A percentile compares a stretch with the other conserved stretches of the same genome.
Conservation (phyloP, 2,113 vertebrate genomes). For the Channa maculata region DNA sequence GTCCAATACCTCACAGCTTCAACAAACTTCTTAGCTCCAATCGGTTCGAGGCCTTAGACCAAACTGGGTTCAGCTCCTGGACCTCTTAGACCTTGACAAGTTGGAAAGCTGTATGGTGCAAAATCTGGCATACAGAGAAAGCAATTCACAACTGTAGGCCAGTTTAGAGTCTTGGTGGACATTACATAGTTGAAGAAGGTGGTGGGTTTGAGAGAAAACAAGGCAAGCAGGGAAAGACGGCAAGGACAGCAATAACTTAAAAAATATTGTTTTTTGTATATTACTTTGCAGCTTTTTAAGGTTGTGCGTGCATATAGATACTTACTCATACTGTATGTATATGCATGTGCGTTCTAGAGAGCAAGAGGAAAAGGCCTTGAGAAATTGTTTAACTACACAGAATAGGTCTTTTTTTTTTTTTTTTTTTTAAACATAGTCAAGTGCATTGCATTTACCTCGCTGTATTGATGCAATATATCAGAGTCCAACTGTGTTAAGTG, state of each 20-base stretch:
- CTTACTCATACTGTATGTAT: slow-evolving; percentile 51
- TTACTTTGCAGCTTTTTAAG: slow-evolving; percentile 60
- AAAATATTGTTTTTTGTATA: slow-evolving; percentile 36
- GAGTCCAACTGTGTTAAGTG: slow-evolving; percentile 62
- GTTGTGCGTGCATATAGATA: slow-evolving; percentile 76
- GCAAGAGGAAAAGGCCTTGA: slow-evolving; percentile 53
- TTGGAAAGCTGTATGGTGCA: not conserved
- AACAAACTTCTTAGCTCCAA: slow-evolving; percentile 23
- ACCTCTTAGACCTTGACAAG: slow-evolving; percentile 29
- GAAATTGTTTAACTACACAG: slow-evolving; percentile 47
- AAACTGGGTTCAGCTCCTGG: slow-evolving; percentile 11
- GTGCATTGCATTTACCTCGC: slow-evolving; percentile 66
- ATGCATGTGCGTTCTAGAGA: slow-evolving; percentile 63
- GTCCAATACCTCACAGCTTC: slow-evolving; percentile 2
- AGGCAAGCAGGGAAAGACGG: slow-evolving; percentile 46
- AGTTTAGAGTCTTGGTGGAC: slow-evolving; percentile 75
- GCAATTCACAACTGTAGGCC: slow-evolving; percentile 12
- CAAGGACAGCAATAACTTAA: slow-evolving; percentile 57
- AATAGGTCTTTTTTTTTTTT: slow-evolving; percentile 29
- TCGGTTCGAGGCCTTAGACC: slow-evolving; percentile 8
- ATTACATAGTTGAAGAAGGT: slow-evolving; percentile 5
- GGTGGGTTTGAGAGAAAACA: slow-evolving; percentile 24
- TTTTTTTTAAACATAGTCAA: slow-evolving; percentile 55
- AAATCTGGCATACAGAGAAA: slow-evolving; percentile 6
- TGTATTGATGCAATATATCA: slow-evolving; percentile 59